Conservation (phyloP, 2,888 invertebrate species). For the Drosophila austrosaltans region DNA sequence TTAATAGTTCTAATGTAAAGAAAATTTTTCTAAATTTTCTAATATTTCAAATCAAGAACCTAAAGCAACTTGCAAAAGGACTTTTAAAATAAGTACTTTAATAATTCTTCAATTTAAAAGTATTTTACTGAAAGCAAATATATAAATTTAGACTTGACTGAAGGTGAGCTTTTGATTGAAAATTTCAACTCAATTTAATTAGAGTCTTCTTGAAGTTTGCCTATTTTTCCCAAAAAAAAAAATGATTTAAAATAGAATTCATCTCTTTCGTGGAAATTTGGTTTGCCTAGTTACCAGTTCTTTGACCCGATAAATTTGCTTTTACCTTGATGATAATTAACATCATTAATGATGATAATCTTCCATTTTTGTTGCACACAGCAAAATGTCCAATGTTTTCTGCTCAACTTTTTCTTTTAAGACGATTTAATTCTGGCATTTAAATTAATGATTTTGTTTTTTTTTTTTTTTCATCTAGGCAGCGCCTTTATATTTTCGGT, state of each 20-base stretch:
- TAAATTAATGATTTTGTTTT: constrained; percentile 37
- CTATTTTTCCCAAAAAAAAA: background rate
- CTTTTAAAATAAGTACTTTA: no score
- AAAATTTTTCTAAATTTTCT: no score
- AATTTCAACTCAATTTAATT: background rate
- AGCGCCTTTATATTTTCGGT: constrained; percentile 4
- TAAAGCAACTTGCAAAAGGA: no score
- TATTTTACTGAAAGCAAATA: no score
- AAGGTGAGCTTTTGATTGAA: no score
- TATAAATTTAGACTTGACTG: no score
- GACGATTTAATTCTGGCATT: constrained; percentile 23
- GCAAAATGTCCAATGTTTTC: background rate
- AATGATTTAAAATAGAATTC: background rate
- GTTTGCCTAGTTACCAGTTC: constrained; percentile 3
- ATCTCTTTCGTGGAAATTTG: background rate
- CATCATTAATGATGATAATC: background rate
- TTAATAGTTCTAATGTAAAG: background rate
- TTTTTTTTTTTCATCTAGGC: constrained; percentile 24
- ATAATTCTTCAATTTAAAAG: no score
- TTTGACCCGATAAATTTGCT: constrained; percentile 17
- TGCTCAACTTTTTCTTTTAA: constrained; percentile 16
- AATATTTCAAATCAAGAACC: no score
- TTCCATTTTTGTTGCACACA: background rate
- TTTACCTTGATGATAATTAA: constrained; percentile 22
- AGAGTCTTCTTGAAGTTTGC: no score